A percentile compares a stretch with the other conserved stretches of the same genome.
Evolutionary conservation across 2,888 invertebrate species (phyloP).

Genomic region (Scaptomyza parva): DNA sequence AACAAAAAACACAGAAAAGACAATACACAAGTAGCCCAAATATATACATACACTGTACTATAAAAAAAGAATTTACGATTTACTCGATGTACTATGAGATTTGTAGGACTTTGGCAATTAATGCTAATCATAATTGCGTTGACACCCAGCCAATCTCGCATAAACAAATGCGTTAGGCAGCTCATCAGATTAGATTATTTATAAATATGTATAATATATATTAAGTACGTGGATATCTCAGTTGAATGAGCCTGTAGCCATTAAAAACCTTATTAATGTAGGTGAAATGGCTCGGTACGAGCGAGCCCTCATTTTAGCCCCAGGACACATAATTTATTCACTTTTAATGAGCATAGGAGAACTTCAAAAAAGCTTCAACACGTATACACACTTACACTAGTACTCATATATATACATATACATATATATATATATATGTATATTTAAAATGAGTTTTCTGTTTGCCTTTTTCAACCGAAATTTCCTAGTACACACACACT

Average conservation of each 20-base stretch:
- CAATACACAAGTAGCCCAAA: background rate
- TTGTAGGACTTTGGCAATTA: constrained; percentile 49
- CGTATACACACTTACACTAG: constrained; percentile 7
- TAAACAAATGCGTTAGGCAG: constrained; percentile 16
- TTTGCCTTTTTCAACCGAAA: constrained; percentile 70
- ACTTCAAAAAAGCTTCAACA: constrained; percentile 60
- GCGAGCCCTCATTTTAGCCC: constrained; percentile 30
- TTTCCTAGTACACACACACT: constrained; percentile 46
- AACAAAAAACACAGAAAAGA: background rate
- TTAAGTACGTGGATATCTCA: constrained; percentile 2
- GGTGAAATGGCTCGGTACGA: constrained; percentile 16
- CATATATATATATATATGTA: constrained; percentile 4
- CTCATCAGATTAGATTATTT: constrained; percentile 29
- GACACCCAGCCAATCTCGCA: constrained; percentile 11
- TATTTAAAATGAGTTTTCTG: constrained; percentile 72
- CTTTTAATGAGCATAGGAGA: constrained; percentile 69
- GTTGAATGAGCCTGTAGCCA: constrained; percentile 14
- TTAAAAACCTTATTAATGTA: constrained; percentile 46
- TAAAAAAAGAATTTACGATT: background rate
- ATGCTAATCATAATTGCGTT: constrained; percentile 52
- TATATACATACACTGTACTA: background rate
- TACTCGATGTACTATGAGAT: background rate
- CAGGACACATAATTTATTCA: constrained; percentile 67
- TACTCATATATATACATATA: constrained; percentile 19
- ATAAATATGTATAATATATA: constrained; percentile 3